Percentiles rank a stretch among this genome's conserved stretches.
Conservation (phyloP, 2,888 invertebrate species). For the Patella depressa region DNA sequence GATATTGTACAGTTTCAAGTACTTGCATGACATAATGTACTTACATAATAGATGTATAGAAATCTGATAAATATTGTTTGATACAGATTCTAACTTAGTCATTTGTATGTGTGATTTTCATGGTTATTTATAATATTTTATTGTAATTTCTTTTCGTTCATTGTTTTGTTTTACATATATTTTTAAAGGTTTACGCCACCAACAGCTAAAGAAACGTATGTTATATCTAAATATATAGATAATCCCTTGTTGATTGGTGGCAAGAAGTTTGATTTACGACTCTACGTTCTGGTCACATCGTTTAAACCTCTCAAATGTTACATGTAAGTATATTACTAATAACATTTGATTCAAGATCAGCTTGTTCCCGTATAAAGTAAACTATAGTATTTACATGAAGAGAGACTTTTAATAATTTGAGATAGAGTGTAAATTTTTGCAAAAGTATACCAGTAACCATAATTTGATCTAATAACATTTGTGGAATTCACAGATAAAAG, state of each 20-base stretch:
- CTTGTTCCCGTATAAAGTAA: no score
- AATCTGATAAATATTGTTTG: no score
- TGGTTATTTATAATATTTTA: background rate
- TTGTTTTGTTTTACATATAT: constrained; percentile 24
- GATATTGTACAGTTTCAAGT: no score
- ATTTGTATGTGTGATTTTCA: background rate
- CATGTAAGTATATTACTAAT: constrained; percentile 65
- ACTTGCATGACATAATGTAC: no score
- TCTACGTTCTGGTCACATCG: constrained; percentile 93
- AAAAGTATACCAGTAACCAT: no score
- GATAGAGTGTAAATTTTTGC: no score
- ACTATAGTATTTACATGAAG: no score
- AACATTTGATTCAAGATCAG: no score
- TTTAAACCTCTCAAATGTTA: constrained; percentile 94
- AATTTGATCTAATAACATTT: no score
- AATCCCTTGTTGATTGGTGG: constrained; percentile 95
- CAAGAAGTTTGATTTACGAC: constrained; percentile 93
- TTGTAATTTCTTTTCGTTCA: background rate
- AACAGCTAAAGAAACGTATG: constrained; percentile 77
- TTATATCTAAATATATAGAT: constrained; percentile 96
- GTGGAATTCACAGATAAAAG: no score
- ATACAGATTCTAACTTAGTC: background rate
- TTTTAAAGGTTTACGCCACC: constrained; percentile 64
- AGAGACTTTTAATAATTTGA: no score
- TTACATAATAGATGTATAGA: no score